phyloP scores from a whole-genome alignment of 2,888 invertebrate species.

The Acanthopleura granulata region DNA sequence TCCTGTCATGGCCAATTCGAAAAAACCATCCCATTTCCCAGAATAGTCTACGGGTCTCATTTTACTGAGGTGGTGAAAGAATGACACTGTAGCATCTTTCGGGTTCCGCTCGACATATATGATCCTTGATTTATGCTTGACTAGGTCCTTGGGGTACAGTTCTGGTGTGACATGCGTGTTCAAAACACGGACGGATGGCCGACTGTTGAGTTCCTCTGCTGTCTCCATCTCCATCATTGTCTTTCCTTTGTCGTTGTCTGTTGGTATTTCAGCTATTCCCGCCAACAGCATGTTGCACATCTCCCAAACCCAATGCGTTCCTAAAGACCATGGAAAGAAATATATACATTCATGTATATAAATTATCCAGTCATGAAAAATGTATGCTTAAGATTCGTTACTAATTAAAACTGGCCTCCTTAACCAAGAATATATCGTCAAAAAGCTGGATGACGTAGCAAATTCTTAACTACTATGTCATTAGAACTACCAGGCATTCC shows the following conservation, averaged over 20 bases:
- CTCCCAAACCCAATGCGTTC: slow-evolving; percentile 14
- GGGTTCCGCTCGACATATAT: not conserved
- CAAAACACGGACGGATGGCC: not conserved
- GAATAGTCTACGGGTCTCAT: too few species aligned
- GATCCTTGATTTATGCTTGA: not conserved
- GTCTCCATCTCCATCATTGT: not conserved
- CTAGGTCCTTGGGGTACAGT: not conserved
- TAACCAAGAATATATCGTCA: too few species aligned
- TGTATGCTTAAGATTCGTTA: too few species aligned
- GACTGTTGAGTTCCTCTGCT: not conserved
- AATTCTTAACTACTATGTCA: too few species aligned
- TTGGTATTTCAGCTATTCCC: not conserved
- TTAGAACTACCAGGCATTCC: too few species aligned
- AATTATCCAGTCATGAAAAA: too few species aligned
- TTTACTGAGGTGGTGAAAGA: not conserved
- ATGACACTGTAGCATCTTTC: not conserved
- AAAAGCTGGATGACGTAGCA: too few species aligned
- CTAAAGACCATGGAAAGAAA: not conserved
- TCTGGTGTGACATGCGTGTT: slow-evolving; percentile 11
- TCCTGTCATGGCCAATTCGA: too few species aligned
- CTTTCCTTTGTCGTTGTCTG: not conserved
- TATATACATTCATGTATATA: too few species aligned
- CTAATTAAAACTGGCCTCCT: too few species aligned
- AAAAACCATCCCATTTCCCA: too few species aligned
- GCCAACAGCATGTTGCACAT: slow-evolving; percentile 2